Evolutionary conservation across 2,113 vertebrate genomes (phyloP), one percentile per base, ranked within the genome.

Genomic region (Ursus arctos): DNA sequence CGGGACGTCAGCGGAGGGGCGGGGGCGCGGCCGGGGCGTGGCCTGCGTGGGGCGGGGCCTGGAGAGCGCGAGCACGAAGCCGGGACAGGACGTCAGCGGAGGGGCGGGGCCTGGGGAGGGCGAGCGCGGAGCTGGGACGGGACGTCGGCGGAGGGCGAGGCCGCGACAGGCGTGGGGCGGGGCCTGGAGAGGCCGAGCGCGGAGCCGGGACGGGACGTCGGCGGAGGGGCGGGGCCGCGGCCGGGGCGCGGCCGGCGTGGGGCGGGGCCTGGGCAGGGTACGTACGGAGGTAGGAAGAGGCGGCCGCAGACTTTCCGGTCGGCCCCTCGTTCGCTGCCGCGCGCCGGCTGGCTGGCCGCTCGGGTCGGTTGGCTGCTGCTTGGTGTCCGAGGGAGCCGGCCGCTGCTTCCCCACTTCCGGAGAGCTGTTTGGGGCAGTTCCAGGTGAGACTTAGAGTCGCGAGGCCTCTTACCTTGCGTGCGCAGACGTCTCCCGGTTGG

Each of bases 231-330:
- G 69, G 19, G 69, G n/a, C 19, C 15, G 55, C 4, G 63, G 31
- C 63, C 11, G 40, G 71, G 71, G 40, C 71, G 40, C 22, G 72
- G 72, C 40, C 40, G 14, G 72, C 72, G 72, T 26, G 72, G 72
- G 72, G 72, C 40, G 72, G 72, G 13, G 72, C 40, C 24, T 15
- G 40, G 11, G 24, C 40, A 1, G 72, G 40, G 40, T 74, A 40
- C 65, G 31, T 33, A 16, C 2, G 65, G 65, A n/a, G 40, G 40
- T 40, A 43, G 72, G 72, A 74, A 74, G 40, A 47, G 40, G 72
- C 72, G 72, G 72, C 71, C 72, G 72, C 72, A n/a, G 65, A n/a
- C 72, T 76, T 76, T 76, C 40, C 72, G 72, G 40, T 76, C 72
- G 40, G 24, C 24, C 40, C 72, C 40, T 16, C 24, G 24, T 14